Base-by-base conservation (phyloP, 2,113 vertebrate genomes). In the Nerophis lumbriciformis region DNA sequence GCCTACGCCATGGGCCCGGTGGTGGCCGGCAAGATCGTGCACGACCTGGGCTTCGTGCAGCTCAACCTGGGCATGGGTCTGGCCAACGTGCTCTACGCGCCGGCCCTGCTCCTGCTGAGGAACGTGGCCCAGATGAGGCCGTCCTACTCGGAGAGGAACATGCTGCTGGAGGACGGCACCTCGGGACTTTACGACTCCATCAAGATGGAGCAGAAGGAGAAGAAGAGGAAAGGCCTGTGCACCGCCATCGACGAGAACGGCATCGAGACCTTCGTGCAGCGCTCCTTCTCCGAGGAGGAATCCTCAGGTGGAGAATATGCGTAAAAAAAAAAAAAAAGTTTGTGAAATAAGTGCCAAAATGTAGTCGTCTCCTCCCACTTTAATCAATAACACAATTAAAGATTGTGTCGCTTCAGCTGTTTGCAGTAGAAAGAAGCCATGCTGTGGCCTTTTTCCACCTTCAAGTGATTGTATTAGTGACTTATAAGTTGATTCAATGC, bases 61-160 rank as follows among this genome's bases (percentile, higher is more conserved):
- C 94, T 99, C 48, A 98, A 95, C 71, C 80, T 99, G 38, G 95
- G 95, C 71, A 99, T 99, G 97, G 97, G 97, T 19, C 91, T 98
- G 0, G 94, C 90, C 79, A 99, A 99, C 0, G 86, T 99, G 59
- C 93, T 99, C 59, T 98, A 98, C 3, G 95, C 97, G 16, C 97
- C 97, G 0, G 90, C 94, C 51, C 90, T 99, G 8, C 90, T 99
- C 8, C 76, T 94, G 12, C 91, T 99, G 68, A 93, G 88, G 80
- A 96, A 96, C 0, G 95, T 99, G 74, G 85, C 93, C 57, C 87
- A 93, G 53, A 92, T 98, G 90, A 95, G 93, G 59, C 94, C 95
- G 56, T 98, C 96, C 1, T 90, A 88, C 67, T 98, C 97, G 0
- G 96, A 98, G 87, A 89, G 93, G 66, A 94, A 97, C n/a, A 90